phyloP scores from a whole-genome alignment of 2,888 invertebrate species.

The Pseudeuparius sepicola region DNA sequence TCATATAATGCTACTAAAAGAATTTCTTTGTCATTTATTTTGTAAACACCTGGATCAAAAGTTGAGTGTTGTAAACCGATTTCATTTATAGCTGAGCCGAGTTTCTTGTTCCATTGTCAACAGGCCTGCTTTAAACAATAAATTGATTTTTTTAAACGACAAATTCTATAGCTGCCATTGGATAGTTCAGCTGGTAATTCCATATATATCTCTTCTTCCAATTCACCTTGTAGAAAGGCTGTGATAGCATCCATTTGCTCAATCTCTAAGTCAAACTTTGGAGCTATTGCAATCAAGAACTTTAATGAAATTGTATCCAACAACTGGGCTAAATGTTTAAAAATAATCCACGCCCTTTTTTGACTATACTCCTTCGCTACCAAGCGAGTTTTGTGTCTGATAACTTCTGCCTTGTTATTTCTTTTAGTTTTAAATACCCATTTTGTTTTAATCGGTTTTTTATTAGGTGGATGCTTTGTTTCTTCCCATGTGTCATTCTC shows the following conservation, averaged over 20 bases:
- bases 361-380: conserved; percentile 7
- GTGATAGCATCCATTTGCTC: conserved; percentile 13
- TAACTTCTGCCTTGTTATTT: conserved; percentile 5
- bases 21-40: conserved; percentile 1
- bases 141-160: conserved; percentile 12
- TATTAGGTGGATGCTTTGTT: conserved; percentile 3
- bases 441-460: conserved; percentile 9
- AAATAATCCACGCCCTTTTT: too few species aligned
- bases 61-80: conserved; percentile 3
- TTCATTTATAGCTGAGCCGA: conserved; percentile 9
- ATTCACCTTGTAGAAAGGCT: conserved; percentile 14
- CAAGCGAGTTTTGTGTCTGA: conserved; percentile 7
- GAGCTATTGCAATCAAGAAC: conserved; percentile 10
- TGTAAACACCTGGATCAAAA: conserved; percentile 13
- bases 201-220: conserved; percentile 14
- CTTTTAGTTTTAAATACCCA: conserved; percentile 17
- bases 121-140: conserved; percentile 18
- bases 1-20: background rate
- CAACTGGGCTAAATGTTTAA: too few species aligned
- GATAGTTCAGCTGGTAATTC: conserved; percentile 8
- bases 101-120: conserved; percentile 14
- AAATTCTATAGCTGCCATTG: conserved; percentile 10
- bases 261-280: conserved; percentile 6
- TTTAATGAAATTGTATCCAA: conserved; percentile 7
- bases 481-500: conserved; percentile 7